These are phyloP conservation scores for Labeo rohita DNA, from an alignment of 2,113 vertebrate genomes.

Conservation along the genomic window DNA sequence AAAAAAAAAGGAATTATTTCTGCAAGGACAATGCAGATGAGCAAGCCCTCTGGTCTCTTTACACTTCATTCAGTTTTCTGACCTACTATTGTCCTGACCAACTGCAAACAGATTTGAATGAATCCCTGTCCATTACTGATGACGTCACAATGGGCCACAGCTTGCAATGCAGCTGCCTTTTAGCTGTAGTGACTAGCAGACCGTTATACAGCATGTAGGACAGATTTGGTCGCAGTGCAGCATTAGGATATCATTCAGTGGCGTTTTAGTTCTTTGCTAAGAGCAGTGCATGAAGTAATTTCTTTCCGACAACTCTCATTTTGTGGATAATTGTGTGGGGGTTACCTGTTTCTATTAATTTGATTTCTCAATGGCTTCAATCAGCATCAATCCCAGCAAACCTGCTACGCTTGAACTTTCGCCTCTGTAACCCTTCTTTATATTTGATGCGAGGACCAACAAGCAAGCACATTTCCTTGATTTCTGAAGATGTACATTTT, in stretches of 20 bases:
- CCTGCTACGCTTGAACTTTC: background rate
- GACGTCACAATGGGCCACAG: background rate
- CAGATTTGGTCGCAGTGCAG: background rate
- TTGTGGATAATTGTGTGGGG: background rate
- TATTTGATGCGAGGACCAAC: conserved; percentile 12
- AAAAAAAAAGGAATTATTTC: conserved; percentile 28
- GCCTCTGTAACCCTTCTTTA: background rate
- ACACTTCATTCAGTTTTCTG: background rate
- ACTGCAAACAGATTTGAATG: background rate
- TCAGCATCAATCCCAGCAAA: conserved; percentile 23
- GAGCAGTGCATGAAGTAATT: conserved; percentile 1
- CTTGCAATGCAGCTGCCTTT: background rate
- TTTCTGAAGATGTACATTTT: background rate
- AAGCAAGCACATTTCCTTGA: background rate
- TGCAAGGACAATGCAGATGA: conserved; percentile 33
- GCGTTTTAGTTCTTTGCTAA: background rate
- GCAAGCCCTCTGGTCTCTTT: background rate
- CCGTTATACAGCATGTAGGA: background rate
- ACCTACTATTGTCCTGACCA: background rate
- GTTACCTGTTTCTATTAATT: background rate
- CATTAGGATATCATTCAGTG: background rate
- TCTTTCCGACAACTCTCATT: conserved; percentile 7
- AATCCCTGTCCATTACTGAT: background rate
- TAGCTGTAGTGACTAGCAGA: background rate
- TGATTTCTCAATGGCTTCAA: conserved; percentile 6